Conservation (phyloP, 2,113 vertebrate species). For the Perccottus glenii region DNA sequence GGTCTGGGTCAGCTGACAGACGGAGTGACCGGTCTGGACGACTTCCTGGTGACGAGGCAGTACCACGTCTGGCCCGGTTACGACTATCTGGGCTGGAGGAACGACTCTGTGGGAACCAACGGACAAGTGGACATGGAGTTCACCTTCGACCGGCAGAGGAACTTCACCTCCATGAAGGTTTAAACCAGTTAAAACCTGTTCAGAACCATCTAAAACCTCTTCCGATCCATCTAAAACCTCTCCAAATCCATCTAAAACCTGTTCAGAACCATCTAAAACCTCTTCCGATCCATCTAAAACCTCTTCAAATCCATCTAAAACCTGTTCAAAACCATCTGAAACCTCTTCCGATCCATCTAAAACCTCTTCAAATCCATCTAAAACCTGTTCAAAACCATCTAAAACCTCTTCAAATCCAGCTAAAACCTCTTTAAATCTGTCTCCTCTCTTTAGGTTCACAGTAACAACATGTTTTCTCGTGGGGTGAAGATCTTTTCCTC, state of each 20-base stretch:
- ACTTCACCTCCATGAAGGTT: constrained; percentile 88
- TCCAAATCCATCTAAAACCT: no score
- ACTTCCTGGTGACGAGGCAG: constrained; percentile 80
- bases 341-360: no score
- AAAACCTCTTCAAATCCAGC: no score
- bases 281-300: no score
- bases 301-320: background rate
- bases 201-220: no score
- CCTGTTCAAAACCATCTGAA: no score
- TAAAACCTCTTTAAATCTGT: background rate
- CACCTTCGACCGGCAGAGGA: constrained; percentile 81
- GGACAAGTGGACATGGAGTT: constrained; percentile 84
- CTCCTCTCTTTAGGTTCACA: constrained; percentile 81
- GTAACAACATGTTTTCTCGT: constrained; percentile 92
- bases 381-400: no score
- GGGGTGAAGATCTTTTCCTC: constrained; percentile 90
- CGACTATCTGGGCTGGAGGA: constrained; percentile 88
- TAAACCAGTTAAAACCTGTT: background rate
- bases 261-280: no score
- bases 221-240: no score
- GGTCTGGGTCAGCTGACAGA: constrained; percentile 87
- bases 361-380: no score
- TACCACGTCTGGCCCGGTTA: constrained; percentile 83
- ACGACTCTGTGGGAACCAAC: constrained; percentile 72
- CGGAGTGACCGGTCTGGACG: constrained; percentile 81